Evolutionary conservation across 2,113 vertebrate species (phyloP), one percentile per base, ranked within the genome.

Genomic region (Progne subis): DNA sequence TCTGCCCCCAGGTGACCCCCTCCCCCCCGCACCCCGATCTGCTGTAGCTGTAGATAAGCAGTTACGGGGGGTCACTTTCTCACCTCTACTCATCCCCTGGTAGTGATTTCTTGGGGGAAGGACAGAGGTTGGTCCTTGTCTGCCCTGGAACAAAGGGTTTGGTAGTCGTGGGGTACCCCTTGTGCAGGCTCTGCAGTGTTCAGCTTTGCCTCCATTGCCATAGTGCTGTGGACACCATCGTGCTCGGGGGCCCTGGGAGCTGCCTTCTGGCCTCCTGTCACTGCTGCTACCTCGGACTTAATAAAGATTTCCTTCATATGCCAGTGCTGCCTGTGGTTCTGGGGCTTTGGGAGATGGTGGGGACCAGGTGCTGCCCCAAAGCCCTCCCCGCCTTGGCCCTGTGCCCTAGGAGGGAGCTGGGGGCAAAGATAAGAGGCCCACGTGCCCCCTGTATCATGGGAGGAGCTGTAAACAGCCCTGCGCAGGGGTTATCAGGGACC

Each of bases 1-100:
- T 55, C 24, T 8, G 47, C 39, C 57, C 20, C 16, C 0, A 3
- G 0, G 34, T 64, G 60, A 1, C 41, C 20, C 68, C 76, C 37
- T 37, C 9, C 37, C 76, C 37, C 47, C 1, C n/a, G n/a, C 37
- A 37, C 76, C 37, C 47, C 0, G 23, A 91, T 92, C 92, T 29
- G 34, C 93, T 69, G 75, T 97, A 89, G 95, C 87, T 87, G 24
- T 96, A 95, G 88, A 83, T 69, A 90, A 97, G 97, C 95, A 94
- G 97, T 57, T 78, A 52, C 5, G 37, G 26, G 94, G 91, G 83
- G 89, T 53, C 65, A 47, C 82, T 87, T 43, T 80, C n/a, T 82
- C 76, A 53, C 8, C 69, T 90, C 46, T 75, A 25, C 80, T n/a
- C 19, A 4, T 11, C 37, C 68, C 20, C 43, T 14, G 60, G 74